Evolutionary conservation across 1,140 invertebrate species (phyloP), one percentile per base, ranked within the genome.

Genomic region (Heliconius melpomene): DNA sequence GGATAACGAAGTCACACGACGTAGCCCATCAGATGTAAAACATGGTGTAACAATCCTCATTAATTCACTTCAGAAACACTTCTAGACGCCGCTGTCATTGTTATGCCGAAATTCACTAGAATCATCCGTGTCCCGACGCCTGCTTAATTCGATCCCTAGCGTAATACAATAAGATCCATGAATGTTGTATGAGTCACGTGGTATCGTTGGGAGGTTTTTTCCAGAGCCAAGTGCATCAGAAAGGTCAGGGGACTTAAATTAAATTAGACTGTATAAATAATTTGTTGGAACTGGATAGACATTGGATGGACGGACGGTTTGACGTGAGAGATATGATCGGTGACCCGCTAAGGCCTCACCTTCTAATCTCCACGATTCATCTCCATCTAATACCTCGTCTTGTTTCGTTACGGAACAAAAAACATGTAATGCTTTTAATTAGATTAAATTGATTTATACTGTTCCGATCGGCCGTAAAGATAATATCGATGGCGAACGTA

Each of bases 371-470:
- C 87, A 90, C 90, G 90, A 91, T 89, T 90, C 90, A 94, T 94
- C 93, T 92, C 83, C 60, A 29, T 66, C 60, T 92, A 91, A 92
- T 91, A 92, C 88, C 88, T 90, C 88, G 85, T 92, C 92, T 93
- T 93, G 90, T 93, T 93, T 91, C 89, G 90, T 88, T 89, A 80
- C 84, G 87, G 87, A 89, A 93, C 90, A 93, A 93, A 94, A 93
- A 93, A 93, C 86, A 90, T 93, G 91, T 93, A 93, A 94, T 90
- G 91, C 92, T 92, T 94, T 94, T 94, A 94, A 94, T 94, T 94
- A 94, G 90, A 93, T 93, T 93, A 92, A 93, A 93, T 93, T 93
- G 93, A 93, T 94, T 93, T 93, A 92, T 92, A 91, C 86, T 89
- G 84, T 88, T 89, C 88, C 85, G 91, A 93, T 92, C 90, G 87